A percentile compares a stretch with the other conserved stretches of the same genome.
Evolutionary conservation across 2,113 vertebrate species (phyloP).

Genomic region (Cathartes aura): DNA sequence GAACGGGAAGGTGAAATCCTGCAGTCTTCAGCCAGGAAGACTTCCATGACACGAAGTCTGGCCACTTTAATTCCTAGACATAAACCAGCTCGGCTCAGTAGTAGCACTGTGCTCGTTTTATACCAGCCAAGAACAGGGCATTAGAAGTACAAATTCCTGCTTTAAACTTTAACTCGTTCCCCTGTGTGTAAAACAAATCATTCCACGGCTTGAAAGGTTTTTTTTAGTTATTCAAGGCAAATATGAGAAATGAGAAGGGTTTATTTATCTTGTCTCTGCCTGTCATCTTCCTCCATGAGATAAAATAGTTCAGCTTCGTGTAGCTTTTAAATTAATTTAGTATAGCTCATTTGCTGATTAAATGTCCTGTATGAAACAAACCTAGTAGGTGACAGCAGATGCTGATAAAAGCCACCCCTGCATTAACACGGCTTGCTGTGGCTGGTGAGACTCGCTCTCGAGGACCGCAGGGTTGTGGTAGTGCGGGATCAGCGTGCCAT

Average conservation of each 20-base stretch:
- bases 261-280: not conserved
- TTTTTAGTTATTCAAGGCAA: not conserved
- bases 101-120: not conserved
- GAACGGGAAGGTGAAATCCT: not conserved
- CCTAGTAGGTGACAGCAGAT: not conserved
- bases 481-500: fast-evolving
- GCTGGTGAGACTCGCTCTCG: not conserved
- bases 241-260: not conserved
- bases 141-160: not conserved
- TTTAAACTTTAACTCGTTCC: not conserved
- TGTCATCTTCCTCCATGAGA: not conserved
- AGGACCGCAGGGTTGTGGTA: not conserved
- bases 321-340: not conserved
- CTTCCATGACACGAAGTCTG: not conserved
- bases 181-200: not conserved
- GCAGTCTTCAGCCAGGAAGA: not conserved
- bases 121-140: not conserved
- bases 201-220: fast-evolving
- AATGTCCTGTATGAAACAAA: not conserved
- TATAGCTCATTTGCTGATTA: not conserved
- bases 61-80: not conserved
- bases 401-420: not conserved
- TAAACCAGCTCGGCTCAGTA: not conserved
- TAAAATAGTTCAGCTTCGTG: not conserved
- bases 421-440: not conserved